Evolutionary conservation across 2,113 vertebrate species (phyloP), one percentile per base, ranked within the genome.

Genomic region (Cynoglossus semilaevis): DNA sequence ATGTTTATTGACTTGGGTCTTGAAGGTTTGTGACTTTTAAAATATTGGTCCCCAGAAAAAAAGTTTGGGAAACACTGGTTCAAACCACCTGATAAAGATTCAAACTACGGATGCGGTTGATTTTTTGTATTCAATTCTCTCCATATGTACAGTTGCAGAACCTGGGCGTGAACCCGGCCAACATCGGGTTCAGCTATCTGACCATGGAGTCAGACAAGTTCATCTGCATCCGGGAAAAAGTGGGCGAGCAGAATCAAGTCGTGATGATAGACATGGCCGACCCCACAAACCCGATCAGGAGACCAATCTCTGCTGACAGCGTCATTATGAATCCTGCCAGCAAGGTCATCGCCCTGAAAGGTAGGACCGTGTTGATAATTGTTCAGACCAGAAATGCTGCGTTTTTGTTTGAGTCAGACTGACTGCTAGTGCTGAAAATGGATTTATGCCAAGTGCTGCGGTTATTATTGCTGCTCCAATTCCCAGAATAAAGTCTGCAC

Each of bases 191-290:
- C 87, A 97, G 93, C 84, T 94, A 94, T n/a, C 85, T 96, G 59
- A 97, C 94, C 48, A 94, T 96, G 94, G 95, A 95, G 86, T 96
- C 94, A 3, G 95, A 97, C 86, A 94, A 94, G 69, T 97, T 94
- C 87, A 95, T 95, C 83, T 95, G 95, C 84, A 91, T 96, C 79
- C 84, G 93, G 40, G 94, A 97, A 86, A 96, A 95, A 70, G 93
- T 95, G 44, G 93, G 94, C 1, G 94, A 95, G 52, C 94, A 96
- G 86, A 92, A 93, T 7, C 94, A 96, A 74, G 93, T 96, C 51
- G 92, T 95, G 58, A 95, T 96, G 34, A 90, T 96, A 71, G 96
- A 95, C 79, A 79, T 95, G 91, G 92, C 86, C 0, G 93, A 97
- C 74, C 91, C 93, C 57, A 90, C 89, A 12, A 93, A 91, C 16